These are phyloP conservation scores for Nycticryphes semicollaris DNA, from an alignment of 2,113 vertebrate species.

Conservation along the genomic window DNA sequence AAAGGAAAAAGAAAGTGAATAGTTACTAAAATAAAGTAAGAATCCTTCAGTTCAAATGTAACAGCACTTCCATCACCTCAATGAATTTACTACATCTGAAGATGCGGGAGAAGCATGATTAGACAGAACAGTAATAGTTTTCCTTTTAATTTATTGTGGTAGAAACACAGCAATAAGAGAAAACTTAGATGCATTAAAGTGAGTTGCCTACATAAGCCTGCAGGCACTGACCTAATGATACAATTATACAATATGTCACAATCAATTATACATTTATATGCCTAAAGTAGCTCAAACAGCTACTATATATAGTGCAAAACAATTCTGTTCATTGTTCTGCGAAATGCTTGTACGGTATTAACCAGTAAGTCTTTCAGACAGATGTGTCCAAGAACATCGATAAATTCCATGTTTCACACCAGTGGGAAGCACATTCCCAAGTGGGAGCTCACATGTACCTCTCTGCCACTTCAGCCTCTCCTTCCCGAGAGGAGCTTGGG, in stretches of 20 bases:
- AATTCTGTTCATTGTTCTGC: neutral
- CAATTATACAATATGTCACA: neutral
- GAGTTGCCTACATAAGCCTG: neutral
- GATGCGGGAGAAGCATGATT: neutral
- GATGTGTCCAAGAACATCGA: neutral
- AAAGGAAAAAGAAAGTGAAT: slow-evolving; percentile 6
- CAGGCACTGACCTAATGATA: neutral
- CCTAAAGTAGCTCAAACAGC: neutral
- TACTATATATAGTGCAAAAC: neutral
- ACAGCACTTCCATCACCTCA: neutral
- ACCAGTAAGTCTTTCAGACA: neutral
- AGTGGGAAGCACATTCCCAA: rapidly evolving
- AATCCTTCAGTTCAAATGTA: neutral
- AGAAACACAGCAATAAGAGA: neutral
- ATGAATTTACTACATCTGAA: neutral
- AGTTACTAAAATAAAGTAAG: neutral
- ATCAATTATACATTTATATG: neutral
- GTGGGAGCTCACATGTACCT: neutral
- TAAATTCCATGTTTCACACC: neutral
- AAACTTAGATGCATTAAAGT: neutral
- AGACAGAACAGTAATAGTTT: neutral
- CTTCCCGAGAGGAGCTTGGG: neutral
- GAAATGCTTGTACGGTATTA: neutral
- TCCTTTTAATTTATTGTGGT: neutral
- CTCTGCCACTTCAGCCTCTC: neutral